Percentiles rank a stretch among this genome's conserved stretches.
Conservation (phyloP, 2,888 invertebrate species). For the Caenorhabditis angaria region DNA sequence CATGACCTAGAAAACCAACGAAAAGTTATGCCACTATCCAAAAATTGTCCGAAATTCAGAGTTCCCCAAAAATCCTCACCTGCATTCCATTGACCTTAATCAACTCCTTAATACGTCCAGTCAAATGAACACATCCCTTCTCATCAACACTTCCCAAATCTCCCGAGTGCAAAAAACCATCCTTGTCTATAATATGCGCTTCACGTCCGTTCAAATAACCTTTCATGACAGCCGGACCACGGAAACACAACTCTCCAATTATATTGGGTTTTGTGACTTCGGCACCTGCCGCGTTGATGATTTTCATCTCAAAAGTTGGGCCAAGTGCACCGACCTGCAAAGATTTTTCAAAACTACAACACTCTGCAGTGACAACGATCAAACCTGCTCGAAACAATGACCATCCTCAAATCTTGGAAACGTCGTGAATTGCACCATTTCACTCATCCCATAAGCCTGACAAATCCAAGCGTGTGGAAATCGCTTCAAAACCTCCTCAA, state of each 20-base stretch:
- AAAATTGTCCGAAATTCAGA: too few species aligned
- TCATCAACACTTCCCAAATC: conserved; percentile 37
- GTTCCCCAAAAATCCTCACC: too few species aligned
- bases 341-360: too few species aligned
- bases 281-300: conserved; percentile 16
- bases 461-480: conserved; percentile 51
- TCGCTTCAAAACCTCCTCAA: conserved; percentile 52
- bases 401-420: conserved; percentile 32
- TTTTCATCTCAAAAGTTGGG: conserved; percentile 36
- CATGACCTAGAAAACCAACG: too few species aligned
- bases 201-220: conserved; percentile 46
- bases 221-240: conserved; percentile 52
- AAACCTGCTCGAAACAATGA: conserved; percentile 33
- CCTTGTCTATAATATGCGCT: conserved; percentile 26
- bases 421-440: conserved; percentile 44
- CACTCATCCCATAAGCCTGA: conserved; percentile 45
- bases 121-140: conserved; percentile 26
- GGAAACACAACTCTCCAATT: conserved; percentile 47
- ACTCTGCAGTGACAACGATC: too few species aligned
- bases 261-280: conserved; percentile 25
- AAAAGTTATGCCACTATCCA: too few species aligned
- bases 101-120: conserved; percentile 38
- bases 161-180: conserved; percentile 48
- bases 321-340: conserved; percentile 36
- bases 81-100: conserved; percentile 48